A percentile compares a stretch with the other conserved stretches of the same genome.
Evolutionary conservation across 2,888 invertebrate genomes (phyloP).

Genomic region (Sesamia inferens): DNA sequence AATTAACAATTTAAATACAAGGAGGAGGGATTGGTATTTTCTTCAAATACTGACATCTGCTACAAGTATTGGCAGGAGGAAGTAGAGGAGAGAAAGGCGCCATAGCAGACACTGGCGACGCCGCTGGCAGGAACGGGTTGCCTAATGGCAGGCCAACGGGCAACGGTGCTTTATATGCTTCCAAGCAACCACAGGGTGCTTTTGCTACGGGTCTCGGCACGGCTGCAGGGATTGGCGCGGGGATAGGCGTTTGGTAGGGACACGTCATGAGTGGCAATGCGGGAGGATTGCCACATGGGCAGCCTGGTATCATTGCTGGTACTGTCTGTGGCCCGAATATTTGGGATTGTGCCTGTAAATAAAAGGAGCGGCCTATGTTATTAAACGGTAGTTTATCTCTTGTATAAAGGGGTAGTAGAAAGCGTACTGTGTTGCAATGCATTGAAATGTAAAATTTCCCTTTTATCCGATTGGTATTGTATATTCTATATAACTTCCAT

Average conservation of each 20-base stretch:
- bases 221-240: constrained; percentile 9
- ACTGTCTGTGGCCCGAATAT: constrained; percentile 37
- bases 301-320: constrained; percentile 28
- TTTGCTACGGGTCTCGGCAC: constrained; percentile 23
- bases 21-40: constrained; percentile 83
- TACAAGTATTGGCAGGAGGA: constrained; percentile 70
- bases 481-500: too few relatives aligned
- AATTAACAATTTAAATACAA: constrained; percentile 64
- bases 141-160: constrained; percentile 6
- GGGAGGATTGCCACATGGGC: constrained; percentile 25
- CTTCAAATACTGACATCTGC: constrained; percentile 74
- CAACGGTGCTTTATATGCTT: constrained; percentile 24
- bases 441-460: neutral
- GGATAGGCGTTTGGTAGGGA: constrained; percentile 13
- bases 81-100: constrained; percentile 65
- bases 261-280: constrained; percentile 27
- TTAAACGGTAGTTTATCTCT: neutral
- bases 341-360: constrained; percentile 43
- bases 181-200: constrained; percentile 36
- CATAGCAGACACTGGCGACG: constrained; percentile 76
- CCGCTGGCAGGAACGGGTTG: constrained; percentile 75
- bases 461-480: too few relatives aligned
- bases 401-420: neutral
- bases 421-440: neutral
- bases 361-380: neutral